Conservation (phyloP, 2,888 invertebrate genomes). For the Mechanitis mazaeus region DNA sequence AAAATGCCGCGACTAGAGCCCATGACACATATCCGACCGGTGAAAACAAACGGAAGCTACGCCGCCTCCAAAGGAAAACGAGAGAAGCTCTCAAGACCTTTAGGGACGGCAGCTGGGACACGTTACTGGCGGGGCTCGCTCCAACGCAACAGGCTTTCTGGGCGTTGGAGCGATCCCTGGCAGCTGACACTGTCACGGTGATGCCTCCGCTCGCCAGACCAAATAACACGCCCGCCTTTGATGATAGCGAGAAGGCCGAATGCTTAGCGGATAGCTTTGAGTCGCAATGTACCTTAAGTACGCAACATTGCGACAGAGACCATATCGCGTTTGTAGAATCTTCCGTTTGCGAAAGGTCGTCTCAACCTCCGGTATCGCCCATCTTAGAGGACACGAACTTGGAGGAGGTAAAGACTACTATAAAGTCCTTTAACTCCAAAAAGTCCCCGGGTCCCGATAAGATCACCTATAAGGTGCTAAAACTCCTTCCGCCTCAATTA, state of each 20-base stretch:
- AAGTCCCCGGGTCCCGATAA: not conserved
- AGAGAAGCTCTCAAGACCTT: too few relatives aligned
- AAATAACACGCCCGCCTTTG: too few relatives aligned
- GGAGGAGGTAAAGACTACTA: not conserved
- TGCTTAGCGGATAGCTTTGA: too few relatives aligned
- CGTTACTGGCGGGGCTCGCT: too few relatives aligned
- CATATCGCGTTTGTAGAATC: not conserved
- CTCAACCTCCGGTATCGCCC: not conserved
- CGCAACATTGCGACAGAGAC: too few relatives aligned
- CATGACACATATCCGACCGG: too few relatives aligned
- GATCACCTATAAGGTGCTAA: not conserved
- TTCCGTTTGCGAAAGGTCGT: not conserved
- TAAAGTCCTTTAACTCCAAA: conserved; percentile 5
- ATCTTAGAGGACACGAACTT: not conserved
- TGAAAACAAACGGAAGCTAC: too few relatives aligned
- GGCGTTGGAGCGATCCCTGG: not conserved
- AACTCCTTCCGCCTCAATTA: not conserved
- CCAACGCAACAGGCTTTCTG: not conserved
- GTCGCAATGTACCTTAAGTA: too few relatives aligned
- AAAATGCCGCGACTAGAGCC: too few relatives aligned
- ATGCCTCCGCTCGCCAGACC: conserved; percentile 7
- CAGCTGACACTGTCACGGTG: not conserved
- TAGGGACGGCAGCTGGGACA: too few relatives aligned
- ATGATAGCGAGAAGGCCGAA: too few relatives aligned
- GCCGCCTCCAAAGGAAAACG: too few relatives aligned